Evolutionary conservation across 2,888 invertebrate species (phyloP).

Genomic region (Caradrina kadenii): DNA sequence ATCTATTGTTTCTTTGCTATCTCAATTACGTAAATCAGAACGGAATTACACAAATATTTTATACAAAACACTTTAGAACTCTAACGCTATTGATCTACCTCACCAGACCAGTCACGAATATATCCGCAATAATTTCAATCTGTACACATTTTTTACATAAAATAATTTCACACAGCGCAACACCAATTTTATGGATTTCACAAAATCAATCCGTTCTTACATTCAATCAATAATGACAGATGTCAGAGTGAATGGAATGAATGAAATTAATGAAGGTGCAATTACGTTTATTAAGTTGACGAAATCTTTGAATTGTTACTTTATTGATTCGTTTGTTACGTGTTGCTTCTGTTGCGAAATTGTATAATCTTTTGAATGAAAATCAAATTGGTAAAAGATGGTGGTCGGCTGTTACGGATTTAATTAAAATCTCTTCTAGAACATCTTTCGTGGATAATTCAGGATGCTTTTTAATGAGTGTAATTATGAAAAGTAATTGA

Average conservation of each 20-base stretch:
- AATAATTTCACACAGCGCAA: conserved; percentile 47
- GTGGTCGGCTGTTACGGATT: not conserved
- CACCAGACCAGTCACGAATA: conserved; percentile 47
- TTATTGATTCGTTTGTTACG: conserved; percentile 31
- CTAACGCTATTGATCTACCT: conserved; percentile 12
- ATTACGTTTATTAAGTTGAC: conserved; percentile 42
- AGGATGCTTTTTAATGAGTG: conserved; percentile 12
- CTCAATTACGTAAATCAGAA: not conserved
- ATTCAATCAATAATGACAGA: conserved; percentile 49
- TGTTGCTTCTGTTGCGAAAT: conserved; percentile 14
- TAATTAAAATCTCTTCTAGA: not conserved
- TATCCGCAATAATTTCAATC: conserved; percentile 49
- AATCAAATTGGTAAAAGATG: conserved; percentile 16
- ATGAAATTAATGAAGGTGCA: conserved; percentile 41
- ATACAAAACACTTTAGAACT: conserved; percentile 5
- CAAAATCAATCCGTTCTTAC: conserved; percentile 51
- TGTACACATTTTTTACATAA: conserved; percentile 58
- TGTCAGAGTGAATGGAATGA: conserved; percentile 44
- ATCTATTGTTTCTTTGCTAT: not conserved
- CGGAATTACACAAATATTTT: conserved; percentile 30
- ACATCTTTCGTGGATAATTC: not conserved
- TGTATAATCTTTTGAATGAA: conserved; percentile 36
- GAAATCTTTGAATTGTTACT: conserved; percentile 37
- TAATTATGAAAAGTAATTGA: conserved; percentile 29
- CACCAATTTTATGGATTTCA: conserved; percentile 56